Conservation (phyloP, 2,113 vertebrate genomes). For the Pogona vitticeps region DNA sequence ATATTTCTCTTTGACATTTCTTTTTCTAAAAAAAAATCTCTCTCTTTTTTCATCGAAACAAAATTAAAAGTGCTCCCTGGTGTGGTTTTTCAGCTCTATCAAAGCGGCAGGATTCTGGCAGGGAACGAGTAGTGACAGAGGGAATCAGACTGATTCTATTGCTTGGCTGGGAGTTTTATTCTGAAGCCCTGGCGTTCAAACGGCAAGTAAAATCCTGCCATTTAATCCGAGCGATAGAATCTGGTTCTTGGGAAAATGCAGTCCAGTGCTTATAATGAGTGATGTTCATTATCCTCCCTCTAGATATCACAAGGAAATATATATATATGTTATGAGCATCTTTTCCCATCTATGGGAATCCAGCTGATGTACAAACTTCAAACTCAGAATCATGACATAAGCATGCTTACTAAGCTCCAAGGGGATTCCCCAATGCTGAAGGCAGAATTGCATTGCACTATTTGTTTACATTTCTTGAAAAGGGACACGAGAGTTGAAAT, state of each 20-base stretch:
- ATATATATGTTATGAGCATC: neutral
- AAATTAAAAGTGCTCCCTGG: constrained; percentile 16
- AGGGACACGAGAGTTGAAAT: neutral
- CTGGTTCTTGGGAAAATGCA: constrained; percentile 35
- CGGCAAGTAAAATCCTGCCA: constrained; percentile 19
- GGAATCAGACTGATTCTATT: constrained; percentile 28
- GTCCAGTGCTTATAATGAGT: neutral
- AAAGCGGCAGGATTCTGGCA: constrained; percentile 9
- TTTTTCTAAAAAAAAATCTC: constrained; percentile 5
- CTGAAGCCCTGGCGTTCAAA: constrained; percentile 22
- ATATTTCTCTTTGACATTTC: constrained; percentile 45
- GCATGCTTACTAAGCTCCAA: neutral
- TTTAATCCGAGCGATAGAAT: accelerated
- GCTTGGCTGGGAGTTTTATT: constrained; percentile 17
- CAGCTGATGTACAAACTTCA: neutral
- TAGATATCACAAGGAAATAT: neutral
- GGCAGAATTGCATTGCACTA: neutral
- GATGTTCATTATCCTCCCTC: neutral
- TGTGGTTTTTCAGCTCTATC: constrained; percentile 41
- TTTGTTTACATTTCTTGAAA: neutral
- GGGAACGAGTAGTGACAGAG: neutral
- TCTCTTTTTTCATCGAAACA: neutral
- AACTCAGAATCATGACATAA: neutral
- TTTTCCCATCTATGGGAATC: neutral
- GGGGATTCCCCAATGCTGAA: neutral